Evolutionary conservation across 2,888 invertebrate genomes (phyloP).

Genomic region (Chironomus tentans): DNA sequence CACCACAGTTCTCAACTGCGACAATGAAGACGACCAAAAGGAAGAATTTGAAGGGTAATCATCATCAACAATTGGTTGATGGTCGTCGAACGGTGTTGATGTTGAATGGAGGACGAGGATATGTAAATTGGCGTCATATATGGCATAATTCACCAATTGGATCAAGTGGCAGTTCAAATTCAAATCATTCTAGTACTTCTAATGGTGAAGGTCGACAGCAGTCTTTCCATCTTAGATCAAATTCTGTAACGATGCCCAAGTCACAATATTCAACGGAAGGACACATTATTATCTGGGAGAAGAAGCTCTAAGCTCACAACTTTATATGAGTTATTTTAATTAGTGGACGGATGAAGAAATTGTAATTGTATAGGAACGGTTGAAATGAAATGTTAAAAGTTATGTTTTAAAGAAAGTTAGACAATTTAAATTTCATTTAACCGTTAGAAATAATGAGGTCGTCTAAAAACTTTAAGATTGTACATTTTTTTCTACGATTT

Average conservation of each 20-base stretch:
- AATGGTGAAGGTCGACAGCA: constrained; percentile 32
- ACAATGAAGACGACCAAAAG: constrained; percentile 37
- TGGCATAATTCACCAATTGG: constrained; percentile 43
- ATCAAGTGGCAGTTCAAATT: constrained; percentile 27
- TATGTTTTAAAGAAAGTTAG: too few species aligned
- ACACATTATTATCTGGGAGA: constrained; percentile 84
- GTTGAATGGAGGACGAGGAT: constrained; percentile 80
- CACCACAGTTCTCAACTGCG: not conserved
- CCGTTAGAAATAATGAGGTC: too few species aligned
- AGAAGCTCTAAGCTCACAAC: constrained; percentile 54
- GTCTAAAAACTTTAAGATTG: too few species aligned
- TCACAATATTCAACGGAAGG: constrained; percentile 77
- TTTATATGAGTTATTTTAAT: too few species aligned
- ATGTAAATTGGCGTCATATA: constrained; percentile 74
- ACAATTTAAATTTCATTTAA: too few species aligned
- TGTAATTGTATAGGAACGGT: too few species aligned
- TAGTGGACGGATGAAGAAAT: too few species aligned
- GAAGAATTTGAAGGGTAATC: constrained; percentile 40
- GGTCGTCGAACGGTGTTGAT: constrained; percentile 70
- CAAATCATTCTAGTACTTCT: constrained; percentile 37
- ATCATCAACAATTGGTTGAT: constrained; percentile 44
- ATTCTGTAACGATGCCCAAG: constrained; percentile 38
- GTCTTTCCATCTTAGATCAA: not conserved
- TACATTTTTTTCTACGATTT: too few species aligned
- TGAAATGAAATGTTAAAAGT: too few species aligned